phyloP scores from a whole-genome alignment of 2,113 vertebrate genomes.

The Oriolus oriolus region DNA sequence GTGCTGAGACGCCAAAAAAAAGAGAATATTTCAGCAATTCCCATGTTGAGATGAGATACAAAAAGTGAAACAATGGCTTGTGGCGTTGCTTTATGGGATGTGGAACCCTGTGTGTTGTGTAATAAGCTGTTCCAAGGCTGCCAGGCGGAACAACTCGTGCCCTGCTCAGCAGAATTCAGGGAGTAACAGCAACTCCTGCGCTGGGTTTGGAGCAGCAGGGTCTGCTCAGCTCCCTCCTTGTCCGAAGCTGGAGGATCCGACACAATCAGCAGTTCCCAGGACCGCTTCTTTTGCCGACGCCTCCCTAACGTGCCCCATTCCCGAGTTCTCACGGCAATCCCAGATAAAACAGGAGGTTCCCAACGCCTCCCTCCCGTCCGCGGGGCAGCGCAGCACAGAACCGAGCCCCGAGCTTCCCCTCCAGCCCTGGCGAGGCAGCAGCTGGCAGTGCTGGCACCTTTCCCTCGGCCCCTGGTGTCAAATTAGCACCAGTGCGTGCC shows the following conservation, averaged over 20 bases:
- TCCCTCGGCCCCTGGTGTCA: neutral
- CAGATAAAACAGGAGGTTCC: neutral
- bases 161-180: neutral
- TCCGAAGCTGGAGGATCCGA: neutral
- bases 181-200: neutral
- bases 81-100: neutral
- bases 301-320: neutral
- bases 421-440: neutral
- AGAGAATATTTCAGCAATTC: neutral
- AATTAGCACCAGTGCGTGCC: neutral
- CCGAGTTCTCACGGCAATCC: neutral
- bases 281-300: neutral
- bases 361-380: neutral
- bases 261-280: neutral
- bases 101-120: neutral
- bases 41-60: neutral
- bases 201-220: neutral
- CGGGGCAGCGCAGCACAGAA: neutral
- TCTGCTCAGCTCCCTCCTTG: neutral
- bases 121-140: neutral
- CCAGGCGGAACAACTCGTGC: constrained; percentile 16
- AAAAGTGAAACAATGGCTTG: neutral
- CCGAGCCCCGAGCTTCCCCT: neutral
- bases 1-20: neutral
- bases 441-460: neutral